phyloP scores from a whole-genome alignment of 2,888 invertebrate species.

The Drosophila anomalata region DNA sequence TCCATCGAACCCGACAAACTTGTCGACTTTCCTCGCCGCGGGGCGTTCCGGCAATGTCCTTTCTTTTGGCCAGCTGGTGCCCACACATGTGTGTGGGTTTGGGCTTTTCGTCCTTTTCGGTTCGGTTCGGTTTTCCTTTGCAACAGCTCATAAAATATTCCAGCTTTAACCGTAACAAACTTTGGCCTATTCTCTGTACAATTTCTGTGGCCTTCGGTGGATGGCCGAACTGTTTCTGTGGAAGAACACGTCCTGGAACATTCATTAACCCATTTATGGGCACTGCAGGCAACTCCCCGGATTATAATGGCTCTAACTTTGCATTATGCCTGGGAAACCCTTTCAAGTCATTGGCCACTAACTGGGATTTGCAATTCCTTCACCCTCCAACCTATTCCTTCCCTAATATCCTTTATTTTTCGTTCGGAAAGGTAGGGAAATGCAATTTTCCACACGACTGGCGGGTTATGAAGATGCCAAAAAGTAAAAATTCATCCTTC shows the following conservation, averaged over 20 bases:
- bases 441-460: conserved; percentile 81
- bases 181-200: conserved; percentile 29
- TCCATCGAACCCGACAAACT: conserved; percentile 57
- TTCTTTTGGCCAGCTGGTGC: conserved; percentile 37
- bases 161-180: conserved; percentile 34
- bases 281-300: conserved; percentile 41
- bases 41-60: conserved; percentile 48
- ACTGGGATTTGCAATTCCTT: conserved; percentile 55
- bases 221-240: background rate
- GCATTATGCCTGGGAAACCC: conserved; percentile 65
- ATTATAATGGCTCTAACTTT: conserved; percentile 50
- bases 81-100: conserved; percentile 34
- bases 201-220: too few species aligned
- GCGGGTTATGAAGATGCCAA: conserved; percentile 46
- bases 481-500: background rate
- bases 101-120: background rate
- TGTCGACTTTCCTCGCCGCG: conserved; percentile 53
- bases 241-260: conserved; percentile 15
- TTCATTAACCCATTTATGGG: conserved; percentile 53
- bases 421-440: conserved; percentile 48
- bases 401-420: conserved; percentile 10
- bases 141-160: conserved; percentile 60
- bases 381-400: background rate
- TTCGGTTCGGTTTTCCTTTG: background rate
- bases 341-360: conserved; percentile 65